Evolutionary conservation across 1,140 invertebrate genomes (phyloP), one percentile per base, ranked within the genome.

Genomic region (Lucilia cuprina): DNA sequence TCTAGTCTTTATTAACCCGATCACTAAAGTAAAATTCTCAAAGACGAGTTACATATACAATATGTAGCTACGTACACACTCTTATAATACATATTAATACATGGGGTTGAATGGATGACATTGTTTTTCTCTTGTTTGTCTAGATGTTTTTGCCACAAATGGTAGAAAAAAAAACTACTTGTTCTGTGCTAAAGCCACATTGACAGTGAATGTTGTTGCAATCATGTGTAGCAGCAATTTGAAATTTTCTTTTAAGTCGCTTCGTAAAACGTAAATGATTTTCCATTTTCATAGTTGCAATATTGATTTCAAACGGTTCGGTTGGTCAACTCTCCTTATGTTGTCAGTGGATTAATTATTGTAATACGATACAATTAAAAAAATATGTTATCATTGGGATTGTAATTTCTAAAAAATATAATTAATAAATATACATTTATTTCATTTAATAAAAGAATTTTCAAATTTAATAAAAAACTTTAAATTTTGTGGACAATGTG

Each of bases 291-390:
- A 65, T 82, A 82, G 82, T 82, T 41, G 82, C 55, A 65, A 82
- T 65, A 82, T 82, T 82, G 82, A 82, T 65, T 82, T 82, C 82
- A 82, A 82, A 60, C 50, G 82, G 49, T 70, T 82, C 82, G 82
- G 82, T 65, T 60, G 65, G n/a, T 70, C 65, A 70, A 60, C 55
- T 21, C 65, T 21, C 50, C 50, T 12, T 0, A 12, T 55, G 17
- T 5, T 60, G 50, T 60, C 13, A 17, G 17, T 60, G 13, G 0
- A 41, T 41, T 41, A 41, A 41, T 41, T 41, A 5, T 41, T 41
- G 41, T 41, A 41, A 41, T 41, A 41, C 41, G 41, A 41, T 41
- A 41, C 41, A 41, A 41, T 41, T 41, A 41, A 41, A 41, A 41
- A 41, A 41, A 41, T 41, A 5, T 41, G 10, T 41, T 41, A 10